Percentiles rank a stretch among this genome's conserved stretches.
Evolutionary conservation across 2,113 vertebrate species (phyloP).

Genomic region (Brienomyrus longianalis): DNA sequence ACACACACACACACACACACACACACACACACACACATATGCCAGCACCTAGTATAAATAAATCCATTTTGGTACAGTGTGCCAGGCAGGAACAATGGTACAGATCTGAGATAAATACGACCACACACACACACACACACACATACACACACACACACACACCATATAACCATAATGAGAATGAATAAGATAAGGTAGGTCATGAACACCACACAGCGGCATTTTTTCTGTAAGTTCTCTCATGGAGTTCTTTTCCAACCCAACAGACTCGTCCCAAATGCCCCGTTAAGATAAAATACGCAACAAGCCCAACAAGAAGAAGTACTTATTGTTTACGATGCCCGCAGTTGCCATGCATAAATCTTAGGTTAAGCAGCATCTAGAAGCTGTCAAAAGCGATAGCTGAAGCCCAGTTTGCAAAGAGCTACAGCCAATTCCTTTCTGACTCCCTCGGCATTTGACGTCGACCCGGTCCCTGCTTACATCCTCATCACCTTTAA

Average conservation of each 20-base stretch:
- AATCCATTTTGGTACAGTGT: not conserved
- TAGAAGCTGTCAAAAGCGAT: not conserved
- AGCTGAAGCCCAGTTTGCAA: not conserved
- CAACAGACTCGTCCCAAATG: not conserved
- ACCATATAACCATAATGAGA: not conserved
- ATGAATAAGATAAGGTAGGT: not conserved
- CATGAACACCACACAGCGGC: not conserved
- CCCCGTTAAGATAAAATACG: constrained; percentile 5
- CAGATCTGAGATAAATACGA: not conserved
- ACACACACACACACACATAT: no score
- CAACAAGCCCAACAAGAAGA: not conserved
- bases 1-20: no score
- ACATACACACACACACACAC: not conserved
- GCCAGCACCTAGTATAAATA: not conserved
- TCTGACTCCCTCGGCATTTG: not conserved
- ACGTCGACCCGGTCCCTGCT: not conserved
- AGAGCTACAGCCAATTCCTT: not conserved
- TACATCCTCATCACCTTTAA: constrained; percentile 53
- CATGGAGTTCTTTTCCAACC: not conserved
- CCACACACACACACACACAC: not conserved
- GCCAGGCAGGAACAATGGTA: not conserved
- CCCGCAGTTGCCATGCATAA: not conserved
- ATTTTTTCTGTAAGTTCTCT: not conserved
- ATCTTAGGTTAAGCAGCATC: not conserved
- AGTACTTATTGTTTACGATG: not conserved